Evolutionary conservation across 92 coral and sea anemone genomes (phyloP).

Genomic region (Meandrina meandrites): DNA sequence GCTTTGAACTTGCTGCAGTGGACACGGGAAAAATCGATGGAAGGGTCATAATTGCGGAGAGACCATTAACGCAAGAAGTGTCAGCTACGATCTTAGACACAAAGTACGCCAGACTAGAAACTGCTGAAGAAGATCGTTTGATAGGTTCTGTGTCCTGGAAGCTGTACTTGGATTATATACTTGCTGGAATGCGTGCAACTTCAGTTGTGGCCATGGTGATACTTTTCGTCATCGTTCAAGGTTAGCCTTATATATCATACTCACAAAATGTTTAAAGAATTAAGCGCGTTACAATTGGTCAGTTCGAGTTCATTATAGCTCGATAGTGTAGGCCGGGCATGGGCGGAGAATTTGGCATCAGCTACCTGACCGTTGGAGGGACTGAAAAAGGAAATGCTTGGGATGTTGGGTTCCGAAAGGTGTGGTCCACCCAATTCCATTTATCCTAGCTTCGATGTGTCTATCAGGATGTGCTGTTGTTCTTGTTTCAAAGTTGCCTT

Average conservation of each 20-base stretch:
- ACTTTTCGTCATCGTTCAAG: neutral
- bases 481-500: no score
- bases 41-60: neutral
- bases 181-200: conserved; percentile 11
- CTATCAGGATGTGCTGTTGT: no score
- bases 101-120: neutral
- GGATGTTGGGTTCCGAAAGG: no score
- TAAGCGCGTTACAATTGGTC: no score
- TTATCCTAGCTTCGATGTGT: no score
- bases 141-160: conserved; percentile 43
- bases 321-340: no score
- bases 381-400: no score
- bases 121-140: conserved; percentile 41
- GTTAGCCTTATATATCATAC: neutral
- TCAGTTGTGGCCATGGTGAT: neutral
- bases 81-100: neutral
- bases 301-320: no score
- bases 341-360: no score
- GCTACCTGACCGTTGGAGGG: no score
- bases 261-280: no score
- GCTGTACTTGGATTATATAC: conserved; percentile 42
- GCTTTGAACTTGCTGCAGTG: neutral
- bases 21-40: neutral
- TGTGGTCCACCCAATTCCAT: no score
- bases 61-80: neutral